phyloP scores from a whole-genome alignment of 1,140 invertebrate species.

The Venturia canescens region DNA sequence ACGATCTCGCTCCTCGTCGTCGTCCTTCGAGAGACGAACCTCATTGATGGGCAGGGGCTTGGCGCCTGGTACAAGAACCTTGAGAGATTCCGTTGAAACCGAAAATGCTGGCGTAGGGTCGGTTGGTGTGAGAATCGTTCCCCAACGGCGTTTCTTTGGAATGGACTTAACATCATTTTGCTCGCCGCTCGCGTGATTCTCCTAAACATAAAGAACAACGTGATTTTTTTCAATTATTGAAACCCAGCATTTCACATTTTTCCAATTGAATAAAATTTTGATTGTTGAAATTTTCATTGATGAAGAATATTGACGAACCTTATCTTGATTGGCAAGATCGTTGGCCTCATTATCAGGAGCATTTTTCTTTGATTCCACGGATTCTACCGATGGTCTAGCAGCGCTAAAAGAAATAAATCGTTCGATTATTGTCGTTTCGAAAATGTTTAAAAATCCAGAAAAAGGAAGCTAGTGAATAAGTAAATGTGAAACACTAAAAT shows the following conservation, averaged over 20 bases:
- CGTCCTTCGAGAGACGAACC: conserved; percentile 73
- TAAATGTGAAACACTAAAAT: background rate
- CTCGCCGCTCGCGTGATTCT: conserved; percentile 66
- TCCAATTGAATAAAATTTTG: too few species aligned
- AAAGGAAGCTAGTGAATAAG: conserved; percentile 48
- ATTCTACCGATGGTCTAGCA: conserved; percentile 58
- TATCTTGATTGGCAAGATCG: conserved; percentile 61
- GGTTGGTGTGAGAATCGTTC: conserved; percentile 63
- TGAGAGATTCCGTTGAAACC: conserved; percentile 76
- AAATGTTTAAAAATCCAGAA: background rate
- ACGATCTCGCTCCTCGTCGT: conserved; percentile 71
- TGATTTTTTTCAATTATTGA: background rate
- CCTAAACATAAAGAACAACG: conserved; percentile 57
- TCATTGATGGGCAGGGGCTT: conserved; percentile 77
- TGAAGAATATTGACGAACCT: conserved; percentile 52
- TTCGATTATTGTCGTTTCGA: too few species aligned
- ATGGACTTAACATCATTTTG: conserved; percentile 66
- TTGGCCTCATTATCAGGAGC: conserved; percentile 55
- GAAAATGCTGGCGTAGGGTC: conserved; percentile 72
- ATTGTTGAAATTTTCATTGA: too few species aligned
- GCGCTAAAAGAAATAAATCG: conserved; percentile 51
- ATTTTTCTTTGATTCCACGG: conserved; percentile 59
- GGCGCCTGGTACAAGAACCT: conserved; percentile 78
- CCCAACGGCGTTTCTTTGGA: conserved; percentile 75
- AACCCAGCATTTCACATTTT: too few species aligned